A percentile compares a stretch with the other conserved stretches of the same genome.
phyloP scores from a whole-genome alignment of 2,888 invertebrate species.

The Hyppa rectilinea region DNA sequence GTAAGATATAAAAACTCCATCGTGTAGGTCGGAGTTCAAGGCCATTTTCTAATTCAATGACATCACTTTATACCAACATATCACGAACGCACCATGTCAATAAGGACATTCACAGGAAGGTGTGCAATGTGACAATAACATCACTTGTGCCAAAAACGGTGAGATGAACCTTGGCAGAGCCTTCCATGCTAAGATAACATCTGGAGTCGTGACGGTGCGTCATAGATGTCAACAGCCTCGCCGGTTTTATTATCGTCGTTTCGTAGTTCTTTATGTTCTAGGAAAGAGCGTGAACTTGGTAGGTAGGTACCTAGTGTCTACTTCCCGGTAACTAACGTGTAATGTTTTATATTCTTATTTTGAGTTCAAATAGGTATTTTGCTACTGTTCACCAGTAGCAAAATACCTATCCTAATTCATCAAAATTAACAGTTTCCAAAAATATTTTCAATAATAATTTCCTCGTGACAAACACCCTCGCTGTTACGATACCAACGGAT shows the following conservation, averaged over 20 bases:
- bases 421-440: too few relatives aligned
- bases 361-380: neutral
- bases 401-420: too few relatives aligned
- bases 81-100: neutral
- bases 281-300: constrained; percentile 29
- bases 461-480: too few relatives aligned
- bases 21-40: constrained; percentile 18
- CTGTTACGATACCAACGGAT: neutral
- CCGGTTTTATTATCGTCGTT: constrained; percentile 25
- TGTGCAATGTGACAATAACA: neutral
- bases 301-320: neutral
- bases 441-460: too few relatives aligned
- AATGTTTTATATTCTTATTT: neutral
- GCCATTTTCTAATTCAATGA: constrained; percentile 24
- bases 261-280: constrained; percentile 34
- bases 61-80: constrained; percentile 7
- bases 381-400: too few relatives aligned
- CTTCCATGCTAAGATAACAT: constrained; percentile 42
- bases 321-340: neutral
- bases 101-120: constrained; percentile 26
- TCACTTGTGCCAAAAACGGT: constrained; percentile 44
- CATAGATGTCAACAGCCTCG: constrained; percentile 53
- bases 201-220: constrained; percentile 36
- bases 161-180: constrained; percentile 43
- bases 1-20: neutral